phyloP scores from a whole-genome alignment of 1,140 invertebrate species.

The Penaeus japonicus region DNA sequence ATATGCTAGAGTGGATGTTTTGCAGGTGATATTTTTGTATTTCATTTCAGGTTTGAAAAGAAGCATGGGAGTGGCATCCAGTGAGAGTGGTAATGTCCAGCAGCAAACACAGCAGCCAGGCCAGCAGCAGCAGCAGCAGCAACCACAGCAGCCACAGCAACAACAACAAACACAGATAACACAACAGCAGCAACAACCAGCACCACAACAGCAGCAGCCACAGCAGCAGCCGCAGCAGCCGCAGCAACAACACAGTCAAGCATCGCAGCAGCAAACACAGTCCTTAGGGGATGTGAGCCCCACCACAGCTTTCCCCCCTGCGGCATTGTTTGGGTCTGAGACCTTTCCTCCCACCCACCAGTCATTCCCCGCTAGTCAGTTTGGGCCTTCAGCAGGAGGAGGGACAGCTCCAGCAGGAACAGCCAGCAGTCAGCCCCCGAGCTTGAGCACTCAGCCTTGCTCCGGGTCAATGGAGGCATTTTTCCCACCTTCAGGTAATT shows the following conservation, averaged over 20 bases:
- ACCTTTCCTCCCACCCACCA: constrained; percentile 52
- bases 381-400: constrained; percentile 39
- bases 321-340: constrained; percentile 55
- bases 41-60: constrained; percentile 46
- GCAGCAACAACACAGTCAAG: neutral
- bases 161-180: neutral
- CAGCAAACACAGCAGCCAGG: constrained; percentile 3
- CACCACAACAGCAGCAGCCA: constrained; percentile 11
- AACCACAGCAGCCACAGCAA: neutral
- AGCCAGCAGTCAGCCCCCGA: constrained; percentile 48
- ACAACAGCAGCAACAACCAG: neutral
- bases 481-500: constrained; percentile 66
- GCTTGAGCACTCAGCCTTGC: constrained; percentile 22
- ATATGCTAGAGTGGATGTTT: too few relatives aligned
- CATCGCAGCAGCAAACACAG: too few relatives aligned
- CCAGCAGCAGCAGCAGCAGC: neutral
- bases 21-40: neutral
- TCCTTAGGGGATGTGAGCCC: constrained; percentile 29
- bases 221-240: constrained; percentile 6
- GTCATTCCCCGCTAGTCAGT: constrained; percentile 52
- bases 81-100: constrained; percentile 58
- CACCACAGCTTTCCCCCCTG: constrained; percentile 43
- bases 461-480: constrained; percentile 64
- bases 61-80: constrained; percentile 29
- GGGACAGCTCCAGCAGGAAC: constrained; percentile 54